phyloP scores from a whole-genome alignment of 2,113 vertebrate genomes.

The Psittacula cyanocephala region DNA sequence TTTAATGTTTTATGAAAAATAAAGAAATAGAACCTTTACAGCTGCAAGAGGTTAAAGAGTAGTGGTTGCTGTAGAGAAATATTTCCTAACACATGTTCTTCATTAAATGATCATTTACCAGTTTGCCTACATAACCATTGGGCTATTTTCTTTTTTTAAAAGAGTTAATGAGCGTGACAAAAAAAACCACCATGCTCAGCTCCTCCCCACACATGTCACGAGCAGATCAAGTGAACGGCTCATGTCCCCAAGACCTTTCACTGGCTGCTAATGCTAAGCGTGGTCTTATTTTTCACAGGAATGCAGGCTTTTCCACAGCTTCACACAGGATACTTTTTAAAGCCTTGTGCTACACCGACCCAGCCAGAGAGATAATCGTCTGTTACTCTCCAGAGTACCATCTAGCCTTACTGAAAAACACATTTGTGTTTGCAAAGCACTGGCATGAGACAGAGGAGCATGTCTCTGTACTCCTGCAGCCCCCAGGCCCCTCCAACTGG shows the following conservation, averaged over 20 bases:
- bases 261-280: not conserved
- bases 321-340: conserved; percentile 10
- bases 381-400: not conserved
- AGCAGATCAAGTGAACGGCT: not conserved
- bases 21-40: conserved; percentile 50
- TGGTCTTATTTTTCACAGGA: not conserved
- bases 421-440: not conserved
- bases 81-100: conserved; percentile 38
- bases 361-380: not conserved
- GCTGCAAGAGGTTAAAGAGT: conserved; percentile 44
- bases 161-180: not conserved
- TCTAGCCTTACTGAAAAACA: not conserved
- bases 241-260: not conserved
- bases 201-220: not conserved
- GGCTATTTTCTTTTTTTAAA: conserved; percentile 14
- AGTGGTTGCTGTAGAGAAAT: conserved; percentile 23
- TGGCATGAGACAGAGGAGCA: not conserved
- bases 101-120: conserved; percentile 52
- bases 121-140: conserved; percentile 32
- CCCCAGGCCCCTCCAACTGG: not conserved
- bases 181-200: not conserved
- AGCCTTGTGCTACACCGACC: not conserved
- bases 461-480: not conserved
- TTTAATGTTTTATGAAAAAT: conserved; percentile 50
- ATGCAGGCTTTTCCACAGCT: not conserved